A percentile compares a stretch with the other conserved stretches of the same genome.
Conservation (phyloP, 2,888 invertebrate species). For the Phasia obesa region DNA sequence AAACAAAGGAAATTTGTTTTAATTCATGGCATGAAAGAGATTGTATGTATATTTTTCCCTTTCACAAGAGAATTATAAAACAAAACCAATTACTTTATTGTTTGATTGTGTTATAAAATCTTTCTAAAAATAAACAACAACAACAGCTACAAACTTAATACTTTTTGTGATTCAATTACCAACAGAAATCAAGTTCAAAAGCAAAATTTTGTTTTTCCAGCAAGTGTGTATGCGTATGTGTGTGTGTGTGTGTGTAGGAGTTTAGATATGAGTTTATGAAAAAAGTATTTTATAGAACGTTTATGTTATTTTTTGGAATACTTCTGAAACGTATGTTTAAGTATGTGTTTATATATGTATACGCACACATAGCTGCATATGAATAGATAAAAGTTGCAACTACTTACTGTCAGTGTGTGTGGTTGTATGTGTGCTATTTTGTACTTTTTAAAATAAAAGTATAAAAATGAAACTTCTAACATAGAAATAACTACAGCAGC, state of each 20-base stretch:
- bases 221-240: neutral
- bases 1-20: constrained; percentile 52
- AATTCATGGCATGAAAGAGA: constrained; percentile 42
- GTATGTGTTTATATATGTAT: neutral
- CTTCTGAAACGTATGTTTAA: constrained; percentile 18
- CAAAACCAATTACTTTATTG: constrained; percentile 48
- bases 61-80: constrained; percentile 12
- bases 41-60: constrained; percentile 12
- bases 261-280: too few species aligned
- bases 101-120: constrained; percentile 54
- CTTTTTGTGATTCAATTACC: constrained; percentile 56
- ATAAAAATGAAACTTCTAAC: constrained; percentile 34
- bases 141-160: constrained; percentile 35
- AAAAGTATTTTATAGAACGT: constrained; percentile 45
- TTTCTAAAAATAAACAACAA: constrained; percentile 40
- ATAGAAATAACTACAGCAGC: constrained; percentile 17
- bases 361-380: neutral
- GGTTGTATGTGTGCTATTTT: neutral
- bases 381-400: constrained; percentile 28
- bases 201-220: constrained; percentile 33
- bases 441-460: constrained; percentile 24
- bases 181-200: constrained; percentile 62
- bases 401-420: constrained; percentile 8
- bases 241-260: constrained; percentile 2
- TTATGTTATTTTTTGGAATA: constrained; percentile 35